Conservation (phyloP, 2,888 invertebrate genomes). For the Hemicrepidius hirtus region DNA sequence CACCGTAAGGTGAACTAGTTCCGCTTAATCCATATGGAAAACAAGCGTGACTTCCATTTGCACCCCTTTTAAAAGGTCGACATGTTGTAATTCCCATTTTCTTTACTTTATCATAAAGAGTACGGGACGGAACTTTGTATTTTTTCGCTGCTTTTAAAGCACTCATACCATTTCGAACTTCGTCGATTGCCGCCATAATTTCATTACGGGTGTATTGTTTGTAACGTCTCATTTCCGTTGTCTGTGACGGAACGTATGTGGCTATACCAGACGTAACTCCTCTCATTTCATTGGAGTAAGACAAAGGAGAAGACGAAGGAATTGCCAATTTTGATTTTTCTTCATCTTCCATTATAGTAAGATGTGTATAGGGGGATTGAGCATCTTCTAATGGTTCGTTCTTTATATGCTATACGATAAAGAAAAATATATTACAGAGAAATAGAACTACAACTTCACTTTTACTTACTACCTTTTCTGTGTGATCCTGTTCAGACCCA, state of each 20-base stretch:
- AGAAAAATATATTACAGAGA: no score
- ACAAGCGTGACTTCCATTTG: constrained; percentile 74
- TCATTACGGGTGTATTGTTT: constrained; percentile 93
- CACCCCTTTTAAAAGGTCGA: constrained; percentile 83
- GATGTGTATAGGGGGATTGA: constrained; percentile 86
- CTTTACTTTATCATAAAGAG: constrained; percentile 94
- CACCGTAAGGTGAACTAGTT: constrained; percentile 74
- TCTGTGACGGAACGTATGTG: constrained; percentile 84
- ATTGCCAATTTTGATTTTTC: constrained; percentile 73
- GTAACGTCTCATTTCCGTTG: constrained; percentile 95
- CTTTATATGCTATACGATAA: constrained; percentile 72
- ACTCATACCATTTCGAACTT: constrained; percentile 91
- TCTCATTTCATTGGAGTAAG: constrained; percentile 77
- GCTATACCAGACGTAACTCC: constrained; percentile 75
- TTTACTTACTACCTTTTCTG: constrained; percentile 68
- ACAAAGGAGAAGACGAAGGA: constrained; percentile 77
- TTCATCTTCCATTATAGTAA: constrained; percentile 82
- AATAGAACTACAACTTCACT: no score
- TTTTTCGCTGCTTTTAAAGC: constrained; percentile 91
- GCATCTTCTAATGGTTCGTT: constrained; percentile 84
- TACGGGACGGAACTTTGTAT: constrained; percentile 91
- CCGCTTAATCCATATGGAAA: constrained; percentile 80
- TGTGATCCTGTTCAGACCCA: constrained; percentile 77
- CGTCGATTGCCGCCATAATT: constrained; percentile 90
- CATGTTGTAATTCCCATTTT: constrained; percentile 90